Conservation (phyloP, 2,888 invertebrate genomes). For the Drosophila mimica region DNA sequence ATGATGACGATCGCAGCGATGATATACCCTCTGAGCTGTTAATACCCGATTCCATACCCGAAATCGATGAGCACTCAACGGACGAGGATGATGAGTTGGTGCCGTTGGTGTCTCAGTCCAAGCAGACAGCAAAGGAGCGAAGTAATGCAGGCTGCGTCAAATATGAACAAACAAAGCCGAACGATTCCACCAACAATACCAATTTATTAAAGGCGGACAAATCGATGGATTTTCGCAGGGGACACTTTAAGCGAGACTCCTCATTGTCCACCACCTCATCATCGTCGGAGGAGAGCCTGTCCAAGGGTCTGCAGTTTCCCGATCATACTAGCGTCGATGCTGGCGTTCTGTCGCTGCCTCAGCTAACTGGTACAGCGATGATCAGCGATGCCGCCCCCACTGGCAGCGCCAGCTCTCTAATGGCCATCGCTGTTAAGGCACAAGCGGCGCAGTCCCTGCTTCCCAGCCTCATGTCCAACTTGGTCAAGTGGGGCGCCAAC, state of each 20-base stretch:
- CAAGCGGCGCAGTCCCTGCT: conserved; percentile 75
- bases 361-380: conserved; percentile 35
- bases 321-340: conserved; percentile 78
- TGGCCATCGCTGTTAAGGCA: conserved; percentile 55
- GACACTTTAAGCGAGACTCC: conserved; percentile 84
- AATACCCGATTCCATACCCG: conserved; percentile 84
- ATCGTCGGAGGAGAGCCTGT: conserved; percentile 84
- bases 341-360: conserved; percentile 45
- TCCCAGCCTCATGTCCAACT: conserved; percentile 77
- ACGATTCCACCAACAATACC: conserved; percentile 14
- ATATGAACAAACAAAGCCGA: background rate
- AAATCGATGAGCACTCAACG: conserved; percentile 84
- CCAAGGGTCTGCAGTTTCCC: conserved; percentile 83
- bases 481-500: conserved; percentile 75
- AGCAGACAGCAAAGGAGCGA: conserved; percentile 3
- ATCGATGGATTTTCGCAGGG: conserved; percentile 80
- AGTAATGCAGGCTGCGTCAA: background rate
- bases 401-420: conserved; percentile 32
- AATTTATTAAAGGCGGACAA: conserved; percentile 10
- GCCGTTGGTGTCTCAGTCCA: conserved; percentile 47
- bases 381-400: conserved; percentile 4
- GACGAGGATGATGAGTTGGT: conserved; percentile 80
- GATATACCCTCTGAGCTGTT: conserved; percentile 84
- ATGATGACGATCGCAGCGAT: conserved; percentile 83
- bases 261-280: conserved; percentile 83